Percentiles rank a stretch among this genome's conserved stretches.
Evolutionary conservation across 1,140 invertebrate genomes (phyloP).

Genomic region (Lasioglossum albipes): DNA sequence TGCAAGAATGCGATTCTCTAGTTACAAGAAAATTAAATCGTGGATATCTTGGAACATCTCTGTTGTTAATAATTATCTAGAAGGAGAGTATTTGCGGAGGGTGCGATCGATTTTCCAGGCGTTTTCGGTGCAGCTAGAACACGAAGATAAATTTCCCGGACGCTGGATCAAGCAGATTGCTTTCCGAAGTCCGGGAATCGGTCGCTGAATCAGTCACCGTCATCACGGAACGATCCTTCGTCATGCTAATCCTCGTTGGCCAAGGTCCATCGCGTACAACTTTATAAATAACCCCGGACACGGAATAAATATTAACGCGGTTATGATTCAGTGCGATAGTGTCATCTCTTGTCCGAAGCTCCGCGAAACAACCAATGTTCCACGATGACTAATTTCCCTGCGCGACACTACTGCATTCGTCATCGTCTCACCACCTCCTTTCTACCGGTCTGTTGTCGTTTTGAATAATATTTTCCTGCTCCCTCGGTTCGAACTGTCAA

Average conservation of each 20-base stretch:
- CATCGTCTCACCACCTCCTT: neutral
- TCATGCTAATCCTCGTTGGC: conserved; percentile 23
- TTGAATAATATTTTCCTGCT: no score
- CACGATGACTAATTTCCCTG: conserved; percentile 11
- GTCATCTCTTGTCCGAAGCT: neutral
- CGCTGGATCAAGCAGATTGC: neutral
- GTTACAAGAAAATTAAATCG: no score
- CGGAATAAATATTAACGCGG: conserved; percentile 7
- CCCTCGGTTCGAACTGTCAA: no score
- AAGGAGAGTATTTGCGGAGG: neutral
- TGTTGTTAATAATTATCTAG: no score
- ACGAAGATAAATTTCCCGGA: no score
- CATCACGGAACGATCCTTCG: neutral
- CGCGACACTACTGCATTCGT: neutral
- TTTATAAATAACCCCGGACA: conserved; percentile 38
- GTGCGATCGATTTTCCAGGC: neutral
- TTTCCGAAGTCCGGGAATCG: no score
- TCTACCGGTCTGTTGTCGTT: no score
- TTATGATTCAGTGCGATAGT: conserved; percentile 30
- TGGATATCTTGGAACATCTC: no score
- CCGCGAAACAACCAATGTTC: neutral
- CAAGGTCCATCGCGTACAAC: conserved; percentile 22
- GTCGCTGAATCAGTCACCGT: neutral
- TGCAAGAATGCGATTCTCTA: no score
- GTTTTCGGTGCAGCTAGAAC: neutral